A percentile compares a stretch with the other conserved stretches of the same genome.
Evolutionary conservation across 2,888 invertebrate species (phyloP).

Genomic region (Epinotia bilunana): DNA sequence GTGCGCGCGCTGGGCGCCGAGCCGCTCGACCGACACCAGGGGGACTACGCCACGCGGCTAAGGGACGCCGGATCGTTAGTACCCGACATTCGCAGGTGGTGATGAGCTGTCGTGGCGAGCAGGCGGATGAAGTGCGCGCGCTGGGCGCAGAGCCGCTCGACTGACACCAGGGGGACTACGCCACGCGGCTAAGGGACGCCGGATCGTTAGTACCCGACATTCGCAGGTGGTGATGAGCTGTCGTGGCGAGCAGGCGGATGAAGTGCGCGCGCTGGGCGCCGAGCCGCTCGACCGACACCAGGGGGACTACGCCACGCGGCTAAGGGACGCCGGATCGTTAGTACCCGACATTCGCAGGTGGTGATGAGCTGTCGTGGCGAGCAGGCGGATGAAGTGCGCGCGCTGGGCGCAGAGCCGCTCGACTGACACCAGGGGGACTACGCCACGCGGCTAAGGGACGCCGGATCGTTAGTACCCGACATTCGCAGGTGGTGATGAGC

Average conservation of each 20-base stretch:
- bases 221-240: slow-evolving; percentile 89
- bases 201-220: slow-evolving; percentile 82
- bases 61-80: slow-evolving; percentile 85
- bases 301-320: slow-evolving; percentile 83
- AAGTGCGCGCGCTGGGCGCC: slow-evolving; percentile 88
- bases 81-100: slow-evolving; percentile 83
- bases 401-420: slow-evolving; percentile 89
- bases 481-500: slow-evolving; percentile 88
- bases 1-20: slow-evolving; percentile 88
- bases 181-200: slow-evolving; percentile 82
- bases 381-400: slow-evolving; percentile 86
- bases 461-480: slow-evolving; percentile 83
- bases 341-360: slow-evolving; percentile 80
- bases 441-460: slow-evolving; percentile 81
- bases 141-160: slow-evolving; percentile 92
- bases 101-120: slow-evolving; percentile 90
- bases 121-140: slow-evolving; percentile 85
- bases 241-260: slow-evolving; percentile 86
- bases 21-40: slow-evolving; percentile 90
- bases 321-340: slow-evolving; percentile 86
- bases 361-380: slow-evolving; percentile 90
- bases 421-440: slow-evolving; percentile 89
- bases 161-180: slow-evolving; percentile 87
- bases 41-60: slow-evolving; percentile 85
- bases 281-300: slow-evolving; percentile 91